Evolutionary conservation across 2,797 vertebrate genomes (phyloP).

Genomic region (Botia kubotai): DNA sequence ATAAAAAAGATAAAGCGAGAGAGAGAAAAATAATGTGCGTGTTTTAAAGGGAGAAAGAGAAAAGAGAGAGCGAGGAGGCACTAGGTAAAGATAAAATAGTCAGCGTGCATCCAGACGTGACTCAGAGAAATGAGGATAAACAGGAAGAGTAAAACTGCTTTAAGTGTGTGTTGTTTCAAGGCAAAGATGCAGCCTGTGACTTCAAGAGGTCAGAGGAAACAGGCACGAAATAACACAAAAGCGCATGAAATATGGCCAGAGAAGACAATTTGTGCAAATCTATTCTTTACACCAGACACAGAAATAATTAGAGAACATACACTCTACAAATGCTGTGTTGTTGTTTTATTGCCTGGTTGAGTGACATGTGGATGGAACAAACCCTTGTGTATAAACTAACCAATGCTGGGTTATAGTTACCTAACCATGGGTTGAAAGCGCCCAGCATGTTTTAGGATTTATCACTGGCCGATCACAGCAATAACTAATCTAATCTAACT

Average conservation of each 20-base stretch:
- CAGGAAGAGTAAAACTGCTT: neutral
- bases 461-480: no score
- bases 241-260: conserved; percentile 11
- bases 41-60: conserved; percentile 30
- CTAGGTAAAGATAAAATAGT: conserved; percentile 17
- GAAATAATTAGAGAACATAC: no score
- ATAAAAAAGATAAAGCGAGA: no score
- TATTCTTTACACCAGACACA: neutral
- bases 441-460: no score
- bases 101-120: conserved; percentile 33
- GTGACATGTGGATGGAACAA: no score
- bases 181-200: conserved; percentile 22
- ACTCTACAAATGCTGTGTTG: no score
- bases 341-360: no score
- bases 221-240: conserved; percentile 8
- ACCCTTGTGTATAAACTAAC: no score
- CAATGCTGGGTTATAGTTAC: no score
- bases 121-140: conserved; percentile 18
- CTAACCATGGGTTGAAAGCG: no score
- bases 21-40: no score
- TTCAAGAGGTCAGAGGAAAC: neutral
- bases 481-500: no score
- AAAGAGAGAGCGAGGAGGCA: conserved; percentile 42
- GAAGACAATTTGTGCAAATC: neutral
- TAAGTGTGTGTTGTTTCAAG: conserved; percentile 16